Conservation (phyloP, 2,888 invertebrate species). For the Heliconius charithonia region DNA sequence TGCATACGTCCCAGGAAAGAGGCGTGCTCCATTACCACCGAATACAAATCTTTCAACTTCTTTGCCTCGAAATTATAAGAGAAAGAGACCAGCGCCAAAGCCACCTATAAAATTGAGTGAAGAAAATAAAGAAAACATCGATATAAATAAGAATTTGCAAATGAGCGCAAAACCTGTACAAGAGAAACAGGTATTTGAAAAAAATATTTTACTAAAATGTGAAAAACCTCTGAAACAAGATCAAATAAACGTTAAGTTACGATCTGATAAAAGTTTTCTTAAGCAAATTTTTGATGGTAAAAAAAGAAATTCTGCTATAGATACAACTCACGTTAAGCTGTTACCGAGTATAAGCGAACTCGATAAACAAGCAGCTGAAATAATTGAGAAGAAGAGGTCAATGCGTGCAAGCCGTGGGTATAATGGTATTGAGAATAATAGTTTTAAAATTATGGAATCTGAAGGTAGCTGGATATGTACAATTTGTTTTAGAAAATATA, state of each 20-base stretch:
- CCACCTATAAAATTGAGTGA: slow-evolving; percentile 68
- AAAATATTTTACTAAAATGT: slow-evolving; percentile 52
- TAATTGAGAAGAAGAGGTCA: slow-evolving; percentile 83
- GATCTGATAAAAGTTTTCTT: slow-evolving; percentile 82
- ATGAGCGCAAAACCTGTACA: slow-evolving; percentile 56
- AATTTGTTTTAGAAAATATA: slow-evolving; percentile 69
- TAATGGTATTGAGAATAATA: slow-evolving; percentile 6
- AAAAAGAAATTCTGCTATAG: slow-evolving; percentile 69
- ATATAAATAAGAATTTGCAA: slow-evolving; percentile 46
- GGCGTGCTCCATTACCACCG: slow-evolving; percentile 89
- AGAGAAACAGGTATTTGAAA: slow-evolving; percentile 45
- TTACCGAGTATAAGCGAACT: slow-evolving; percentile 91
- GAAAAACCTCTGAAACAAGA: slow-evolving; percentile 65
- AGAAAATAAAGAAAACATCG: slow-evolving; percentile 54
- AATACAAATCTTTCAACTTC: slow-evolving; percentile 66
- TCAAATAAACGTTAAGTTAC: slow-evolving; percentile 56
- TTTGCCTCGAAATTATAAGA: slow-evolving; percentile 61
- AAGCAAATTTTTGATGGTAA: slow-evolving; percentile 79
- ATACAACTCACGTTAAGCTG: slow-evolving; percentile 78
- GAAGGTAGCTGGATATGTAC: slow-evolving; percentile 68
- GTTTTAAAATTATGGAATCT: slow-evolving; percentile 14
- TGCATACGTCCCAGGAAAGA: slow-evolving; percentile 89
- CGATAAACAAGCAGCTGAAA: slow-evolving; percentile 90
- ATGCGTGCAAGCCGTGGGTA: slow-evolving; percentile 30
- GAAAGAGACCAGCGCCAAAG: slow-evolving; percentile 83